These are phyloP conservation scores for Porites cylindrica DNA, from an alignment of 92 coral and sea anemone genomes.

Conservation along the genomic window DNA sequence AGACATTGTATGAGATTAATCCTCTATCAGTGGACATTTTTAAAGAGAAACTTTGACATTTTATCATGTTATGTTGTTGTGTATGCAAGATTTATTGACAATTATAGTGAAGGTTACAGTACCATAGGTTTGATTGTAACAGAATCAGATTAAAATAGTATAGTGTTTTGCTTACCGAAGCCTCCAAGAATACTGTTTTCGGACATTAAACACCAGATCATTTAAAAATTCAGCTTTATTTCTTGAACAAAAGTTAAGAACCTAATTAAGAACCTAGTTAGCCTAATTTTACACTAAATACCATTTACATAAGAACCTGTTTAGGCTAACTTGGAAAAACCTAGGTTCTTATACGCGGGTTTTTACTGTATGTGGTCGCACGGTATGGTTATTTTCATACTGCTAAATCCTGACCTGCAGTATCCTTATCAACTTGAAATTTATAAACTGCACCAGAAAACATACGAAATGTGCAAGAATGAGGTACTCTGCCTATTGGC, in stretches of 20 bases:
- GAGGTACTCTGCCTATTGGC: slow-evolving; percentile 35
- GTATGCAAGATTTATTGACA: slow-evolving; percentile 14
- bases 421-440: slow-evolving; percentile 57
- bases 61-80: slow-evolving; percentile 21
- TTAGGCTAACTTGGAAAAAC: too few species aligned
- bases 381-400: slow-evolving; percentile 65
- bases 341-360: too few species aligned
- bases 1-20: slow-evolving; percentile 26
- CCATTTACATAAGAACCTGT: too few species aligned
- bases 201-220: too few species aligned
- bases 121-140: too few species aligned
- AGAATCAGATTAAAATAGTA: too few species aligned
- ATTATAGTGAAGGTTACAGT: slow-evolving; percentile 7
- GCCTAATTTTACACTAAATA: too few species aligned
- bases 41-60: slow-evolving; percentile 19
- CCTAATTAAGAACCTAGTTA: too few species aligned
- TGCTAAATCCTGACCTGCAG: slow-evolving; percentile 61
- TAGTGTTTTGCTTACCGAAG: too few species aligned
- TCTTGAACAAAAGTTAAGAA: too few species aligned
- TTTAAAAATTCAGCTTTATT: too few species aligned
- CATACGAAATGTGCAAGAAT: slow-evolving; percentile 11
- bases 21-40: slow-evolving; percentile 27
- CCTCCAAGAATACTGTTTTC: too few species aligned
- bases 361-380: slow-evolving; percentile 42
- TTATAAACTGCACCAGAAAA: slow-evolving; percentile 20